Conservation (phyloP, 2,113 vertebrate species). For the Macquaria australasica region DNA sequence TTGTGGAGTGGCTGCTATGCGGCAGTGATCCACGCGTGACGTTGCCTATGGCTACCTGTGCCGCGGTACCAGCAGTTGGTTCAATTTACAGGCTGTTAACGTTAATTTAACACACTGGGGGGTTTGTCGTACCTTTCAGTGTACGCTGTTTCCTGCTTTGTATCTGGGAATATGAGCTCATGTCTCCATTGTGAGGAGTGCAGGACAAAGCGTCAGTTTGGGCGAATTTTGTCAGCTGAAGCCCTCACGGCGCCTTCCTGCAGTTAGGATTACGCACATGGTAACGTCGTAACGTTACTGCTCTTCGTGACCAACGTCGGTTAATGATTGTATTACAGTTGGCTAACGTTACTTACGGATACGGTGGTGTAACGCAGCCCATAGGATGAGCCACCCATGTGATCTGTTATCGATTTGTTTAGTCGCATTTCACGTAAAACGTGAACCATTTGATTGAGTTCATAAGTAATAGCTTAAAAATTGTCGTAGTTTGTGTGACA, state of each 20-base stretch:
- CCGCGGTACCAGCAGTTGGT: not conserved
- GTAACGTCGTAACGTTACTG: not conserved
- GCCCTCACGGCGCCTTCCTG: not conserved
- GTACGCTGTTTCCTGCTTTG: not conserved
- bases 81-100: not conserved
- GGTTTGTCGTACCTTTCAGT: not conserved
- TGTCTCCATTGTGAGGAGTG: not conserved
- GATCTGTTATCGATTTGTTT: not conserved
- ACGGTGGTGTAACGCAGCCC: not conserved
- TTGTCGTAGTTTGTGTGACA: not conserved
- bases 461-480: not conserved
- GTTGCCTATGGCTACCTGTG: constrained; percentile 41
- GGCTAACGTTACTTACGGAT: too few relatives aligned
- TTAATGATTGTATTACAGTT: too few relatives aligned
- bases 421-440: not conserved
- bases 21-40: constrained; percentile 57
- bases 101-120: not conserved
- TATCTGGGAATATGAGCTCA: not conserved
- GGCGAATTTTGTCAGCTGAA: not conserved
- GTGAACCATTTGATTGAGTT: not conserved
- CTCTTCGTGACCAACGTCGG: not conserved
- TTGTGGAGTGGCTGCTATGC: constrained; percentile 56
- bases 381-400: too few relatives aligned
- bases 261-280: not conserved
- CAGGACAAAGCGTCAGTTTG: not conserved